These are phyloP conservation scores for Ibycter americanus DNA, from an alignment of 2,797 vertebrate species.

Conservation along the genomic window DNA sequence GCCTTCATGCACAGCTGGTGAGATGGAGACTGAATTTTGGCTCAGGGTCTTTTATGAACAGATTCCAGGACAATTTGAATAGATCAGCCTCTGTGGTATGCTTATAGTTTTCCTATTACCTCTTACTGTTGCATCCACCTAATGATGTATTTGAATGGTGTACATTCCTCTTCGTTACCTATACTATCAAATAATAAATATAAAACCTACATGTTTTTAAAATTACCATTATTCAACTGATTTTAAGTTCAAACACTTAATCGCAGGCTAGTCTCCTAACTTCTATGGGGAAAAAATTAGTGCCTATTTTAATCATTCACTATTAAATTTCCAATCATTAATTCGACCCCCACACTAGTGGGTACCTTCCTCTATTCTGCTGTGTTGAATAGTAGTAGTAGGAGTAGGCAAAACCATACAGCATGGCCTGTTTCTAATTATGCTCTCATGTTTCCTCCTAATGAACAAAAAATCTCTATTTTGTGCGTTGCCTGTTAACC, in stretches of 20 bases:
- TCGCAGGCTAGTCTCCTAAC: not conserved
- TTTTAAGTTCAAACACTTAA: not conserved
- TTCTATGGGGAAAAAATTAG: not conserved
- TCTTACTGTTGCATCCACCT: not conserved
- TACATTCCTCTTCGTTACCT: not conserved
- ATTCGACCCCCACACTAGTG: not conserved
- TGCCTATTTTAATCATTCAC: not conserved
- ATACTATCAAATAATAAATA: not conserved
- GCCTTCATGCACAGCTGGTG: not conserved
- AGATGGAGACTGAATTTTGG: not conserved
- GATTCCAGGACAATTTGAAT: not conserved
- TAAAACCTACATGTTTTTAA: not conserved
- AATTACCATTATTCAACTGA: not conserved
- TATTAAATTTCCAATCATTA: not conserved
- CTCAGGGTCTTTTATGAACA: not conserved
- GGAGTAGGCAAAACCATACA: not conserved
- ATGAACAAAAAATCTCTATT: constrained; percentile 40
- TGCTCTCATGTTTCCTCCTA: constrained; percentile 11
- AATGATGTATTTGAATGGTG: not conserved
- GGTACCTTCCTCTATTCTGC: not conserved
- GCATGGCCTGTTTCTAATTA: constrained; percentile 43
- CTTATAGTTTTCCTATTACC: not conserved
- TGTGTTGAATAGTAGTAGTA: not conserved
- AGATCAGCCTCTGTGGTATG: not conserved
- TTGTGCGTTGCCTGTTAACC: constrained; percentile 15